phyloP scores from a whole-genome alignment of 2,797 vertebrate species.

The Leuciscus waleckii region DNA sequence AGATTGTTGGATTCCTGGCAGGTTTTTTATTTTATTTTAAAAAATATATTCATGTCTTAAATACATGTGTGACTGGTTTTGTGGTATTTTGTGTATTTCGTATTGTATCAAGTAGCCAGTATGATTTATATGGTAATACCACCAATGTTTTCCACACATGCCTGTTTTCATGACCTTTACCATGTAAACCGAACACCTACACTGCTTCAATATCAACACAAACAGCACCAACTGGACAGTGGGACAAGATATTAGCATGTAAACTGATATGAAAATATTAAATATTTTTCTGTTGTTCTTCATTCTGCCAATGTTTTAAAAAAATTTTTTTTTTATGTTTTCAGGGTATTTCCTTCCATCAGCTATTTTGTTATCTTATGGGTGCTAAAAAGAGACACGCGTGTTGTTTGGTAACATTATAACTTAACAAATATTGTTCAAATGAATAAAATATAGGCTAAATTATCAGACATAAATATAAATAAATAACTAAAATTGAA shows the following conservation, averaged over 20 bases:
- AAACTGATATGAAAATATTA: slow-evolving; percentile 14
- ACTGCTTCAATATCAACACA: neutral
- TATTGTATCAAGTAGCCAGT: slow-evolving; percentile 75
- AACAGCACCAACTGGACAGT: neutral
- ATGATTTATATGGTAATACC: slow-evolving; percentile 82
- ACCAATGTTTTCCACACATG: neutral
- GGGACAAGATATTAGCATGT: neutral
- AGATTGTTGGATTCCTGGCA: slow-evolving; percentile 64
- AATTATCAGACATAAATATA: too few species aligned
- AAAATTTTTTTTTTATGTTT: slow-evolving; percentile 13
- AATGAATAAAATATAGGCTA: too few species aligned
- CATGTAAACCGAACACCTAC: neutral
- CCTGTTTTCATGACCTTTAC: neutral
- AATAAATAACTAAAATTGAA: too few species aligned
- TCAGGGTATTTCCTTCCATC: slow-evolving; percentile 61
- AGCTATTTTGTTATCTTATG: too few species aligned
- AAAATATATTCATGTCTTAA: neutral
- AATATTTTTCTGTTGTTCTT: slow-evolving; percentile 31
- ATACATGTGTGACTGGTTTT: neutral
- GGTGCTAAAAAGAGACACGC: too few species aligned
- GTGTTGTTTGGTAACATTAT: too few species aligned
- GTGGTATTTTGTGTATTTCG: neutral
- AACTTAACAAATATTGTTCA: too few species aligned
- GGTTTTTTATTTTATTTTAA: slow-evolving; percentile 68
- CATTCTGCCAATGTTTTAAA: neutral